Conservation (phyloP, 37 sponge, comb jelly and placozoan species). For the Chondrosia reniformis region DNA sequence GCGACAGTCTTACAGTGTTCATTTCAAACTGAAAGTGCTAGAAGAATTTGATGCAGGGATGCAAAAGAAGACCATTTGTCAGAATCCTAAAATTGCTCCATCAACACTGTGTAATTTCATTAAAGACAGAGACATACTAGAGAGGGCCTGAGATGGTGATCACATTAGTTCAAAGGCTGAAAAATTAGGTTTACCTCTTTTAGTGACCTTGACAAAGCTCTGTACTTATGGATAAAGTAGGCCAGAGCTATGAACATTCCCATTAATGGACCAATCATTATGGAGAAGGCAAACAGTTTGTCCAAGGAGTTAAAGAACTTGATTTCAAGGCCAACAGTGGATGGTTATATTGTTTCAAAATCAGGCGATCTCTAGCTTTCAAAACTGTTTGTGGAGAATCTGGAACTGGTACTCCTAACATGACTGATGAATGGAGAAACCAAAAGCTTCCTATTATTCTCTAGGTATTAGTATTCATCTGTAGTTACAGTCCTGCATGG, state of each 20-base stretch:
- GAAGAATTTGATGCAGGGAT: neutral
- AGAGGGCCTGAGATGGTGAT: neutral
- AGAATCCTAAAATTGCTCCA: neutral
- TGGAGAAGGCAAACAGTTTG: slow-evolving; percentile 6
- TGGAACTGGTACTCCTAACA: neutral
- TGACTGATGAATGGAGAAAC: slow-evolving; percentile 11
- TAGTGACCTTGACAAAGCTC: neutral
- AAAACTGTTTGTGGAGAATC: slow-evolving; percentile 15
- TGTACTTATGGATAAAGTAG: slow-evolving; percentile 14
- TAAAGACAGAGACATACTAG: neutral
- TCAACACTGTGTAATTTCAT: slow-evolving; percentile 1
- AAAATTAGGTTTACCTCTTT: neutral
- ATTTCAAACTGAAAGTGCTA: slow-evolving; percentile 9
- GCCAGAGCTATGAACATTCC: slow-evolving; percentile 6
- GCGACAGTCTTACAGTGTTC: slow-evolving; percentile 4
- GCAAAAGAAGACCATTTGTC: slow-evolving; percentile 2
- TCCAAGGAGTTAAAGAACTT: neutral
- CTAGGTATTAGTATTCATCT: too few species aligned
- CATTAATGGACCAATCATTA: slow-evolving; percentile 1
- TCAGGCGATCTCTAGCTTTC: slow-evolving; percentile 6
- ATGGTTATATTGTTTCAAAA: slow-evolving; percentile 13
- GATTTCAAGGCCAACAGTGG: slow-evolving; percentile 7
- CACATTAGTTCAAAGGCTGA: neutral
- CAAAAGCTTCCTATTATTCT: slow-evolving; percentile 3
- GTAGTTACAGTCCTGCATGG: too few species aligned